These are phyloP conservation scores for Heliconius cydno DNA, from an alignment of 2,888 invertebrate species.

Conservation along the genomic window DNA sequence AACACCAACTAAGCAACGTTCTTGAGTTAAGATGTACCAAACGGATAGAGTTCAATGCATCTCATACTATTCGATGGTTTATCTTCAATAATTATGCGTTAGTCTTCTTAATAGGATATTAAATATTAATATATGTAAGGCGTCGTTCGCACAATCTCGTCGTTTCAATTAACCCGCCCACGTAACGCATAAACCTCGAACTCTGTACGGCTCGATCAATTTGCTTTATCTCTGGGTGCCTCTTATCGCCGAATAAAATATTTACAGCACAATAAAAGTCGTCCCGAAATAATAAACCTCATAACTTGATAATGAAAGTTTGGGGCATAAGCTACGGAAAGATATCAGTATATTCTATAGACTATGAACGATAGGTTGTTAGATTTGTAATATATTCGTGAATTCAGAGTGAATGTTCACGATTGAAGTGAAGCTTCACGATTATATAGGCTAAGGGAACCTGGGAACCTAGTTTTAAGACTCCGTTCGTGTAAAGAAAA, in stretches of 20 bases:
- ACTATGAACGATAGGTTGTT: slow-evolving; percentile 28
- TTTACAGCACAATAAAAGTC: slow-evolving; percentile 80
- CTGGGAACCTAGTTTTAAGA: too few relatives aligned
- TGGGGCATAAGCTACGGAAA: slow-evolving; percentile 51
- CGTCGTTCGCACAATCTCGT: slow-evolving; percentile 71
- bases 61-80: slow-evolving; percentile 32
- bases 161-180: slow-evolving; percentile 77
- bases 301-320: slow-evolving; percentile 68
- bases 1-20: slow-evolving; percentile 32
- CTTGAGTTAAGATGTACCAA: slow-evolving; percentile 30
- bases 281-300: slow-evolving; percentile 75
- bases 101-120: slow-evolving; percentile 63
- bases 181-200: slow-evolving; percentile 66
- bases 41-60: slow-evolving; percentile 37
- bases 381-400: slow-evolving; percentile 39
- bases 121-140: slow-evolving; percentile 71
- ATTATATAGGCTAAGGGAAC: too few relatives aligned
- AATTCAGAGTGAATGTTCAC: slow-evolving; percentile 24
- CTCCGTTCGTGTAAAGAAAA: too few relatives aligned
- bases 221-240: slow-evolving; percentile 75
- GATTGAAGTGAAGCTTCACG: too few relatives aligned
- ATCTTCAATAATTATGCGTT: slow-evolving; percentile 52
- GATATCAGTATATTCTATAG: slow-evolving; percentile 17
- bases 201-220: slow-evolving; percentile 67
- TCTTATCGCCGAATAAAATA: slow-evolving; percentile 79